Base-by-base conservation (phyloP, 2,888 invertebrate species). In the Nebria salina region DNA sequence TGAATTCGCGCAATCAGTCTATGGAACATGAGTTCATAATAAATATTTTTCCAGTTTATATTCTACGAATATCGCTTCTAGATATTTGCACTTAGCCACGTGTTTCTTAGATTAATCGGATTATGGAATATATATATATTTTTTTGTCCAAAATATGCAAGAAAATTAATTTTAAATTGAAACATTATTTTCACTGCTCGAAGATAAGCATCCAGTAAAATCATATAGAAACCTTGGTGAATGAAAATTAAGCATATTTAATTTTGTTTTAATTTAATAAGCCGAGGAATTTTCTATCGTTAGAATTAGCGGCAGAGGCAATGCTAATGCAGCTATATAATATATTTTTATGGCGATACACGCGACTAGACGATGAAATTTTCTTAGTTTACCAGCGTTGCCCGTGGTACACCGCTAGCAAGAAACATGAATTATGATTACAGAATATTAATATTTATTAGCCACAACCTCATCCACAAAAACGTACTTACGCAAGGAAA, bases 281-380 rank as follows among this genome's bases (percentile, higher is more conserved):
- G 25, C 34, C 7, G 66, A 5, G 13, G 11, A 73, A n/a, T 34
- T 34, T 73, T 73, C 9, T 43, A 41, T 73, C 42, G 9, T n/a
- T 43, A n/a, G 26, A 13, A 11, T 34, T 25, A 34, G 26, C 25
- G 72, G 73, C 3, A 3, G 9, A 73, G 25, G 13, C 73, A 11
- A 4, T 68, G 68, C 1, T 70, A 11, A 13, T 11, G 70, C 26
- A 5, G 1, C 13, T 66, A 7, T 7, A 66, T 73, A 73, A 73
- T 73, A 73, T 73, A 73, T 73, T 73, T 73, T 73, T 73, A 73
- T 73, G 73, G 81, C 76, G 73, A 65, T 65, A 81, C 81, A 64
- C 68, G 68, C 15, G 70, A 26, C 34, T 76, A 81, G 26, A 72
- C 76, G 70, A 72, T 76, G 11, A 65, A 75, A 75, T 54, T 64